These are phyloP conservation scores for Aleadryas rufinucha DNA, from an alignment of 2,113 vertebrate species.

Conservation along the genomic window DNA sequence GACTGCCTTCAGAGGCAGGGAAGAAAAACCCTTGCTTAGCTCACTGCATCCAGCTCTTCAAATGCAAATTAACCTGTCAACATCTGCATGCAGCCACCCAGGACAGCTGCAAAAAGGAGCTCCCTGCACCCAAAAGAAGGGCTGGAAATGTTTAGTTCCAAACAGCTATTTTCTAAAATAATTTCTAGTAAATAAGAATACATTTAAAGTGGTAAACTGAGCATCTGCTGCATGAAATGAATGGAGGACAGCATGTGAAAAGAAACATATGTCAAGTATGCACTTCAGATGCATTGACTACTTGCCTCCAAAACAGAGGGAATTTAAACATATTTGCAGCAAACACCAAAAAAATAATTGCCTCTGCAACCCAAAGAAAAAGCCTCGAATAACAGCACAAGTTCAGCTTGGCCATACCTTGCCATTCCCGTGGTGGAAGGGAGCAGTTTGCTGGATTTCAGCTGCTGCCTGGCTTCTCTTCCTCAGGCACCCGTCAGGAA, in stretches of 20 bases:
- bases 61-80: conserved; percentile 66
- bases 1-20: conserved; percentile 32
- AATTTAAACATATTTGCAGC: conserved; percentile 62
- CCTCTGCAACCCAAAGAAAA: background rate
- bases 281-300: conserved; percentile 61
- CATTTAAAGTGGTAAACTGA: conserved; percentile 36
- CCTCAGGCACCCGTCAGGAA: background rate
- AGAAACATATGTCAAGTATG: conserved; percentile 19
- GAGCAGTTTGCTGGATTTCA: background rate
- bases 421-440: background rate
- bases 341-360: conserved; percentile 1
- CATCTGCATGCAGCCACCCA: conserved; percentile 46
- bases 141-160: conserved; percentile 39
- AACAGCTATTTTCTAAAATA: conserved; percentile 55
- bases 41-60: conserved; percentile 57
- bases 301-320: conserved; percentile 39
- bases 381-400: background rate
- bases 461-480: background rate
- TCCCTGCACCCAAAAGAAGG: background rate
- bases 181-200: conserved; percentile 64
- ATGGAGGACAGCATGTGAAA: conserved; percentile 8
- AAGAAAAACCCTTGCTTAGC: conserved; percentile 50
- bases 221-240: conserved; percentile 45
- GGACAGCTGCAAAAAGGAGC: conserved; percentile 42
- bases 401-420: background rate